Conservation (phyloP, 2,797 vertebrate genomes). For the Tragelaphus oryx region DNA sequence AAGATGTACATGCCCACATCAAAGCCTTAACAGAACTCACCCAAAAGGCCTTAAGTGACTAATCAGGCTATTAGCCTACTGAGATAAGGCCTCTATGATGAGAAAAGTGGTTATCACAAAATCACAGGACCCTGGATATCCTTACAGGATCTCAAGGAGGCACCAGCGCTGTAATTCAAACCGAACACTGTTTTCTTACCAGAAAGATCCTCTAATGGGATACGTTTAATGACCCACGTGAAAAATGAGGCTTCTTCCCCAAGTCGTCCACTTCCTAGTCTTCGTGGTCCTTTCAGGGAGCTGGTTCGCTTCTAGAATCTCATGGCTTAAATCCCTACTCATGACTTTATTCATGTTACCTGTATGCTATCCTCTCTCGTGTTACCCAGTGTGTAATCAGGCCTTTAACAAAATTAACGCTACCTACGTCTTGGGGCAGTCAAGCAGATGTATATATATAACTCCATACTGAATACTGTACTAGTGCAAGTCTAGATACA, state of each 20-base stretch:
- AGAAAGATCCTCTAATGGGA: background rate
- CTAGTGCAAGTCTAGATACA: background rate
- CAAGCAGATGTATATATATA: background rate
- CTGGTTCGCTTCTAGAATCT: background rate
- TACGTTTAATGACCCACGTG: background rate
- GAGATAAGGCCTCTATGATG: background rate
- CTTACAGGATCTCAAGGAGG: background rate
- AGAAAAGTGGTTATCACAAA: background rate
- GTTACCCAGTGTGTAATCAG: background rate
- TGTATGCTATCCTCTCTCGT: background rate
- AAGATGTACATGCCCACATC: background rate
- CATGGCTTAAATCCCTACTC: background rate
- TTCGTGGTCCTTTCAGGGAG: background rate
- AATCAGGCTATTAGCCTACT: background rate
- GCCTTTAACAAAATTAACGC: background rate
- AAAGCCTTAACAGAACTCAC: background rate
- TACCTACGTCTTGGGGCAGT: background rate
- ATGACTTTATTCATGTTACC: background rate
- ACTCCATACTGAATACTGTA: background rate
- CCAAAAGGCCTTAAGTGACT: background rate
- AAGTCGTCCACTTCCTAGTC: background rate
- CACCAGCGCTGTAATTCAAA: background rate
- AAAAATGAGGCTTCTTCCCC: background rate
- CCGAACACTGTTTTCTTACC: background rate
- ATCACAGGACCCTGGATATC: background rate